These are phyloP conservation scores for Haemorhous mexicanus DNA, from an alignment of 2,113 vertebrate species.

Conservation along the genomic window DNA sequence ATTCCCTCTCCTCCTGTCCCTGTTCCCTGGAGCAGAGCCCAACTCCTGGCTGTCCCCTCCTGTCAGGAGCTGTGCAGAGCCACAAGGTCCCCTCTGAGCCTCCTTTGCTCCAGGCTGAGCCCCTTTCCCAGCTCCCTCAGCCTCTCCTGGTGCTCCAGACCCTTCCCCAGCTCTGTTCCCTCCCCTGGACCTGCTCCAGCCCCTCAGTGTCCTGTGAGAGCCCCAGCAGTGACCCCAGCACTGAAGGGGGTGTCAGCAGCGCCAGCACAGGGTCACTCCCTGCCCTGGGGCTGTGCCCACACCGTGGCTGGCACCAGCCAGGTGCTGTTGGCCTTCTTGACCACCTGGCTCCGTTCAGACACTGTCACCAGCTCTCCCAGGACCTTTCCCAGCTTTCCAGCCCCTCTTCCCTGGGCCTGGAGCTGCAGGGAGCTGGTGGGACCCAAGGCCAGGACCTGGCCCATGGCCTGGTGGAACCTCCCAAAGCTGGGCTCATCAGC, in stretches of 20 bases:
- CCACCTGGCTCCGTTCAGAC: neutral
- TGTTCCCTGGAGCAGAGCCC: neutral
- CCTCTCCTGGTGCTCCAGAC: accelerated
- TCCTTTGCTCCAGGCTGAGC: neutral
- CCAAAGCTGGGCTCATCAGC: neutral
- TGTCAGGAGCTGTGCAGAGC: neutral
- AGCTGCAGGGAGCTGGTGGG: neutral
- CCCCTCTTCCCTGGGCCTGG: neutral
- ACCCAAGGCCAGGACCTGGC: neutral
- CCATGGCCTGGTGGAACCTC: neutral
- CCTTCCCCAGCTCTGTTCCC: neutral
- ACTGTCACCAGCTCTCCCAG: neutral
- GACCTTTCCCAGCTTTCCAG: neutral
- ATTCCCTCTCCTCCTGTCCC: neutral
- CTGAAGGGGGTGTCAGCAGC: neutral
- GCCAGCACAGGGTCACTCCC: neutral
- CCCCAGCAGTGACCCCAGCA: neutral
- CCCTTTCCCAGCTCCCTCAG: neutral
- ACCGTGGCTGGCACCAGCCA: neutral
- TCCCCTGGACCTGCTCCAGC: accelerated
- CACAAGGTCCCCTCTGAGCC: neutral
- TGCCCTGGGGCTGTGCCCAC: neutral
- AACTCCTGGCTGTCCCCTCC: neutral
- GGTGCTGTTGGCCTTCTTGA: accelerated
- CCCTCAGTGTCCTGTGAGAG: neutral